These are phyloP conservation scores for Siphamia tubifer DNA, from an alignment of 2,113 vertebrate genomes.

Conservation along the genomic window DNA sequence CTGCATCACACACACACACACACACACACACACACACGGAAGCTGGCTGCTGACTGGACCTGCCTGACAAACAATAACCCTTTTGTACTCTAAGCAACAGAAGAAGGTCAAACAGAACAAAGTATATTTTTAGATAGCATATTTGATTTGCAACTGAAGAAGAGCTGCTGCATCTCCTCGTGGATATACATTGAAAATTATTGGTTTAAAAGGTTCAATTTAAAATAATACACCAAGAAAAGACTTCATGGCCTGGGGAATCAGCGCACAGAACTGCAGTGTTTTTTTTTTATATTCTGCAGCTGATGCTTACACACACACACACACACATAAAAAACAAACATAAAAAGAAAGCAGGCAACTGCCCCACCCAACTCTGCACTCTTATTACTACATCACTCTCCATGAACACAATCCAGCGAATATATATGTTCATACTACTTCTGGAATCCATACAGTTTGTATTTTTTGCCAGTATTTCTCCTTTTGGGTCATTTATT, in stretches of 20 bases:
- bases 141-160: too few species aligned
- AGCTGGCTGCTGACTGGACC: neutral
- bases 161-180: too few species aligned
- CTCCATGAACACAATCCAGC: neutral
- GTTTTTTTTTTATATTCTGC: too few species aligned
- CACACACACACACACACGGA: neutral
- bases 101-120: neutral
- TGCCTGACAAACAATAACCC: neutral
- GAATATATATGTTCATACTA: neutral
- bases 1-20: neutral
- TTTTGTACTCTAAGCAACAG: neutral
- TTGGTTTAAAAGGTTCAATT: too few species aligned
- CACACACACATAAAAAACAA: neutral
- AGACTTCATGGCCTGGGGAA: too few species aligned
- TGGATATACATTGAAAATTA: too few species aligned
- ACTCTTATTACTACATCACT: slow-evolving; percentile 12
- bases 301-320: neutral
- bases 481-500: too few species aligned
- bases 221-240: too few species aligned
- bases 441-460: too few species aligned
- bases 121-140: neutral
- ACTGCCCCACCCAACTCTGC: slow-evolving; percentile 42
- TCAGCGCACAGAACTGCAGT: too few species aligned
- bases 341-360: neutral
- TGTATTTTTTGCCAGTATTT: neutral